Evolutionary conservation across 2,113 vertebrate species (phyloP), one percentile per base, ranked within the genome.

Genomic region (Sander lucioperca): DNA sequence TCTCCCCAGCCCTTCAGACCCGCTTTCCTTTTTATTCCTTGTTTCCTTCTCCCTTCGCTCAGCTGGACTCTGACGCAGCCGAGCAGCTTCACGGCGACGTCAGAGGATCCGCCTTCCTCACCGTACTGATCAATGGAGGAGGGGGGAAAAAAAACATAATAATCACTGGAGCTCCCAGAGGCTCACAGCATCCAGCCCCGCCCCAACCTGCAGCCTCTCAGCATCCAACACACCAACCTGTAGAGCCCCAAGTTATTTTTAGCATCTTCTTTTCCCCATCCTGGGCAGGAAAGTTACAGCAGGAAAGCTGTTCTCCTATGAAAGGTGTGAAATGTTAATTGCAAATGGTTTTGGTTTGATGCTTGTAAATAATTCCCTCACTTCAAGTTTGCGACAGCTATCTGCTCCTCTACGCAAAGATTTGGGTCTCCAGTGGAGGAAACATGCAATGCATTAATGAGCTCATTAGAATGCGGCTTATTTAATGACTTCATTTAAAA

Each of bases 41-140:
- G 27, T 80, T 81, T 84, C 86, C 82, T 86, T 74, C 82, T 90
- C 80, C 86, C 71, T 82, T 57, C 62, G 76, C 88, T 86, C 92
- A 82, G 90, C 85, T 86, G 91, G 87, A 83, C 86, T 78, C 78
- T 94, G 94, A 94, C 95, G 94, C 94, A 95, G 88, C 90, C 86
- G 77, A 82, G 90, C 86, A 79, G 82, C 82, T 70, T 47, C 63
- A n/a, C 63, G 77, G 77, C n/a, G 91, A 94, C 95, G 95, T 89
- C 92, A 94, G 45, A 69, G 58, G 74, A 59, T 25, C 77, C 80
- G 82, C 91, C 92, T 83, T 71, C 45, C n/a, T 21, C 87, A 6
- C 61, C 50, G 27, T 4, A 62, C 84, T 88, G 91, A 94, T 94
- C 94, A 94, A 94, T 94, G 92, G 92, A 87, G 83, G 71, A 71